A percentile compares a stretch with the other conserved stretches of the same genome.
phyloP scores from a whole-genome alignment of 2,113 vertebrate species.

The Gavia stellata region DNA sequence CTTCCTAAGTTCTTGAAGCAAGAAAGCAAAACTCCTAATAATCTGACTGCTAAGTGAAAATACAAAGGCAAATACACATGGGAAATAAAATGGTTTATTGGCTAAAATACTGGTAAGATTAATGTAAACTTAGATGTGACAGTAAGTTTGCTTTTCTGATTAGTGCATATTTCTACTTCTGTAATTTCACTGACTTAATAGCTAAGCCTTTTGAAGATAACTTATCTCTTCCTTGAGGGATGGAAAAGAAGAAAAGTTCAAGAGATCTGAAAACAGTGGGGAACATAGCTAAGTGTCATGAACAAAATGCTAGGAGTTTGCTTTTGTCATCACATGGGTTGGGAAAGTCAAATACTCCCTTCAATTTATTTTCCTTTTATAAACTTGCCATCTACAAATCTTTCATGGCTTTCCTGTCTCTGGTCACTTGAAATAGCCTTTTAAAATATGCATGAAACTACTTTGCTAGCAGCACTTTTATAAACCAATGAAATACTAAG shows the following conservation, averaged over 20 bases:
- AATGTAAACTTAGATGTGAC: not conserved
- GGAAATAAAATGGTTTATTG: not conserved
- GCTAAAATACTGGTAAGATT: not conserved
- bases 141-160: not conserved
- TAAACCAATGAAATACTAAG: not conserved
- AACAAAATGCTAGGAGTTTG: not conserved
- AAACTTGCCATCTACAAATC: not conserved
- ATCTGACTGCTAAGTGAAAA: not conserved
- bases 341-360: not conserved
- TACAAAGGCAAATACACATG: not conserved
- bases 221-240: not conserved
- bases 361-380: not conserved
- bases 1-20: not conserved
- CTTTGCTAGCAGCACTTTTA: not conserved
- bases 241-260: not conserved
- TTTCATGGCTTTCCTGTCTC: not conserved
- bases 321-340: not conserved
- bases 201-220: not conserved
- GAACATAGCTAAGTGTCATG: not conserved
- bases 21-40: not conserved
- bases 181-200: not conserved
- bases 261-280: not conserved
- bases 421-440: not conserved
- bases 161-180: not conserved
- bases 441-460: slow-evolving; percentile 17